Evolutionary conservation across 2,888 invertebrate species (phyloP).

Genomic region (Eupithecia centaureata): DNA sequence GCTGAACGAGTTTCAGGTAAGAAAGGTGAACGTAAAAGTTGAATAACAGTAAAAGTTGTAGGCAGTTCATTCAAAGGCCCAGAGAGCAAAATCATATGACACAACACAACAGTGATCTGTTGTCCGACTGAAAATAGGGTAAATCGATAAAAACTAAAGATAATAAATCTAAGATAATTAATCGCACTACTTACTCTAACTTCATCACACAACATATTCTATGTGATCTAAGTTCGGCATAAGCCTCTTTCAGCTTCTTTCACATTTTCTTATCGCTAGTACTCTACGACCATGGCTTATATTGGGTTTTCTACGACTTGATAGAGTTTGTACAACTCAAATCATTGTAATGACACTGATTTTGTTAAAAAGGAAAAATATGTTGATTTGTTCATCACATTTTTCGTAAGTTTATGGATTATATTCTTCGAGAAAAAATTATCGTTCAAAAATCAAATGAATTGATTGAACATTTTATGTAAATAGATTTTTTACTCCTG

Average conservation of each 20-base stretch:
- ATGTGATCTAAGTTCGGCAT: too few relatives aligned
- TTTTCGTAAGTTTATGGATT: too few relatives aligned
- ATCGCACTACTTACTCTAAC: too few relatives aligned
- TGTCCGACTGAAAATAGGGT: background rate
- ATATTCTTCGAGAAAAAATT: background rate
- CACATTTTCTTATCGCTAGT: too few relatives aligned
- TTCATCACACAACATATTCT: too few relatives aligned
- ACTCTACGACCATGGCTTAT: too few relatives aligned
- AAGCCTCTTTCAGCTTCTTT: too few relatives aligned
- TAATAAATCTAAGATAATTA: too few relatives aligned
- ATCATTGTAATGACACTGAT: too few relatives aligned
- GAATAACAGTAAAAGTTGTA: background rate
- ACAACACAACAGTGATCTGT: background rate
- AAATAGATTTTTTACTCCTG: background rate
- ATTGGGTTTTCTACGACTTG: too few relatives aligned
- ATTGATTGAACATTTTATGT: background rate
- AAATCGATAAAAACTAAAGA: too few relatives aligned
- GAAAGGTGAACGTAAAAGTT: constrained; percentile 21
- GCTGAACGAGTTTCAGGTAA: constrained; percentile 90
- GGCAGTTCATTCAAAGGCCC: background rate
- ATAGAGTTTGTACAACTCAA: background rate
- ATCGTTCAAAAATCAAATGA: background rate
- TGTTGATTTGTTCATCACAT: too few relatives aligned
- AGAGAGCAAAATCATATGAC: background rate
- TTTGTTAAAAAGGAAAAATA: background rate